Evolutionary conservation across 2,888 invertebrate genomes (phyloP), one percentile per base, ranked within the genome.

Genomic region (Eristalinus aeneus): DNA sequence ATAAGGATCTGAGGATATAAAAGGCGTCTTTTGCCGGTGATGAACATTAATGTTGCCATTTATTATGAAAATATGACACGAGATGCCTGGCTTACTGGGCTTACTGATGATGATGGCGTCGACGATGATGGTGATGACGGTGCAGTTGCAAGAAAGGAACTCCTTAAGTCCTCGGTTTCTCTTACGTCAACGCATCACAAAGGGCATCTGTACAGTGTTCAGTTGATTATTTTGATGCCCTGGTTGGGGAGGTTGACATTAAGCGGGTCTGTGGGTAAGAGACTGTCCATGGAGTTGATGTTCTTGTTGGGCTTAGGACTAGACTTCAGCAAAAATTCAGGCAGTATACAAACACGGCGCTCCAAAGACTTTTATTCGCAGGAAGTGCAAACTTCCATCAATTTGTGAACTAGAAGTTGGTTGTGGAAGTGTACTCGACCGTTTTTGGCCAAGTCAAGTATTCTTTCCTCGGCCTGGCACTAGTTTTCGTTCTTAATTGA

Each of bases 11-110:
- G 23, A 10, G 54, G 31, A 67, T 32, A 75, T 68, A 82, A 72
- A 77, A 72, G 56, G 34, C 63, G 31, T 65, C 39, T 54, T 56
- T 58, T 36, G 27, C 56, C 69, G 31, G 39, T 71, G 69, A 71
- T 77, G 77, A 71, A 69, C 71, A 64, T 71, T 71, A 64, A 71
- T 77, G 77, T 71, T 31, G 53, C 11, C 71, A 64, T 77, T 71
- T 71, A 71, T 71, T 69, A 56, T 69, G 27, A 20, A 32, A 71
- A 64, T 77, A 64, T 71, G 61, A 46, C 71, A 71, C 16, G 46
- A n/a, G 46, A 46, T 46, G 64, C 69, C 77, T 10, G 54, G 56
- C 16, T 6, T 46, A n/a, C 2, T 0, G 36, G 32, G 39, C n/a
- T 46, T 54, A 63, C 36, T 54, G 54, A 39, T 63, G 63, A 56